These are phyloP conservation scores for Xenops minutus DNA, from an alignment of 2,797 vertebrate species.

Conservation along the genomic window DNA sequence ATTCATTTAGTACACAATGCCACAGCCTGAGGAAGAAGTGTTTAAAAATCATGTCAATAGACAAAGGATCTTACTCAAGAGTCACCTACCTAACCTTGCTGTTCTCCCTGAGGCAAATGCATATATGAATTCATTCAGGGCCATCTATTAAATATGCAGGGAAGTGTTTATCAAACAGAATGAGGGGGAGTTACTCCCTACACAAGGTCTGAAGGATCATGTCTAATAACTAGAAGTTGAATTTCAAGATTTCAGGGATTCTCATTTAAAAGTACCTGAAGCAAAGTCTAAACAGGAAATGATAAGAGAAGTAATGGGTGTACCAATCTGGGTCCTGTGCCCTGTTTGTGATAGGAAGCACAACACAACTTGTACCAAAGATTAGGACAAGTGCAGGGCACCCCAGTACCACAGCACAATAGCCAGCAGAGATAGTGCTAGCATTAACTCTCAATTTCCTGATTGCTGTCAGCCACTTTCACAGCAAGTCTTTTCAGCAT, in stretches of 20 bases:
- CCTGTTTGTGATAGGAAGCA: constrained; percentile 37
- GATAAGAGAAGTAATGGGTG: constrained; percentile 55
- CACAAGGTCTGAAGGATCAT: constrained; percentile 59
- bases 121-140: constrained; percentile 74
- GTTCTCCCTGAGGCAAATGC: constrained; percentile 78
- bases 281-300: constrained; percentile 56
- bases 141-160: constrained; percentile 69
- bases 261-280: constrained; percentile 75
- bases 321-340: not conserved
- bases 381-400: not conserved
- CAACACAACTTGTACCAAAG: constrained; percentile 9
- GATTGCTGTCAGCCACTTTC: not conserved
- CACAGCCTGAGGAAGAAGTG: constrained; percentile 67
- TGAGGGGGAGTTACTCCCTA: constrained; percentile 29
- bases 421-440: not conserved
- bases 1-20: constrained; percentile 80
- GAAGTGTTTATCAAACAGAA: constrained; percentile 63
- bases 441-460: not conserved
- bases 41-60: constrained; percentile 87
- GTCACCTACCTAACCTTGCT: constrained; percentile 76
- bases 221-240: constrained; percentile 71
- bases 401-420: not conserved
- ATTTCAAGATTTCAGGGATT: constrained; percentile 68
- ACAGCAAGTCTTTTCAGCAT: not conserved
- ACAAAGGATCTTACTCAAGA: constrained; percentile 78